Conservation (phyloP, 2,113 vertebrate genomes). For the Dermatemys mawii region DNA sequence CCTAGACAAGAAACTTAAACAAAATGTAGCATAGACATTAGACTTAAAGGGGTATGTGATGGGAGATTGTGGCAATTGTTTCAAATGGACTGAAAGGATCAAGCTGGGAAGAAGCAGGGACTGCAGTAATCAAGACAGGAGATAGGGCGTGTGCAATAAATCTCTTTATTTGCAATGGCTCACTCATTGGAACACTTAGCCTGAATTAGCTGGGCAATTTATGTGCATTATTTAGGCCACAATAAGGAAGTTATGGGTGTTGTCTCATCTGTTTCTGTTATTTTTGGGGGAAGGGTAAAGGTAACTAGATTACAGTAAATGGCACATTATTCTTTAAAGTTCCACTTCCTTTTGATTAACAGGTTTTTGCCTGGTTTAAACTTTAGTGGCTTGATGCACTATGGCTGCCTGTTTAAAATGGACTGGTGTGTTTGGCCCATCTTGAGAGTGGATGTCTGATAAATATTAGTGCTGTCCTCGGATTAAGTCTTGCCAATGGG, state of each 20-base stretch:
- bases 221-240: background rate
- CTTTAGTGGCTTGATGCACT: background rate
- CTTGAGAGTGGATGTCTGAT: background rate
- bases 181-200: background rate
- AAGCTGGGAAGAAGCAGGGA: background rate
- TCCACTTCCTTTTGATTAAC: background rate
- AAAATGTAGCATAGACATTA: background rate
- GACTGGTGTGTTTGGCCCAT: background rate
- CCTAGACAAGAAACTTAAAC: background rate
- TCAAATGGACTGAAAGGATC: background rate
- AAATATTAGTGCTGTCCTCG: background rate
- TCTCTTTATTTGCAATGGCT: background rate
- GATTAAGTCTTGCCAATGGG: background rate
- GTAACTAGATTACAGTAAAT: background rate
- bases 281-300: background rate
- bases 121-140: background rate
- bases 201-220: background rate
- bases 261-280: background rate
- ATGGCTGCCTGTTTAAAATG: background rate
- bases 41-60: background rate
- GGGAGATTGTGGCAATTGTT: background rate
- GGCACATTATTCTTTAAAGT: background rate
- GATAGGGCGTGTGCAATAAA: background rate
- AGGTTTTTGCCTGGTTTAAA: background rate
- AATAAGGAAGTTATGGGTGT: background rate